Conservation (phyloP, 2,888 invertebrate species). For the Meteorus cinctellus region DNA sequence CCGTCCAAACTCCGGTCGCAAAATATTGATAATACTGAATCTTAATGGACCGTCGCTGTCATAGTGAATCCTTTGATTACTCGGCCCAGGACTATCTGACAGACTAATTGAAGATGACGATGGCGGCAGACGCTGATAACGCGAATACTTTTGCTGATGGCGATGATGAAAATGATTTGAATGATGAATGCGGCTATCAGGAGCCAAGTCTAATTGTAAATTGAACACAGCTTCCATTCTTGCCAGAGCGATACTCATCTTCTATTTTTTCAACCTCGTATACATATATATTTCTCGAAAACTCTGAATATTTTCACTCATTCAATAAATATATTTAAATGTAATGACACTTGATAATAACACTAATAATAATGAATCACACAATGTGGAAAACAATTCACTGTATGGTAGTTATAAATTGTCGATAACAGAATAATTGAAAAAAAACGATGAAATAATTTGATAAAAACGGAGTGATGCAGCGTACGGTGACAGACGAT, state of each 20-base stretch:
- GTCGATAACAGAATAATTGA: background rate
- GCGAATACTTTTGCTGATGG: slow-evolving; percentile 48
- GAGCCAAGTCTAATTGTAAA: slow-evolving; percentile 58
- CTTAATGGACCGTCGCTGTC: slow-evolving; percentile 74
- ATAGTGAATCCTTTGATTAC: slow-evolving; percentile 44
- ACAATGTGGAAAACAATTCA: background rate
- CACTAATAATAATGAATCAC: background rate
- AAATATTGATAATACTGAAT: slow-evolving; percentile 90
- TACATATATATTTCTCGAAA: background rate
- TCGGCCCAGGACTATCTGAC: slow-evolving; percentile 25
- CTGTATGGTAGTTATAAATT: too few species aligned
- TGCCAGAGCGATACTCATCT: slow-evolving; percentile 66
- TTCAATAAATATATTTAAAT: background rate
- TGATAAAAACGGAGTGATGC: too few species aligned
- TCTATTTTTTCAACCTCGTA: background rate
- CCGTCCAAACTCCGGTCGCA: slow-evolving; percentile 89
- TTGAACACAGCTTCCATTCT: slow-evolving; percentile 67
- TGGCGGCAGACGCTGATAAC: slow-evolving; percentile 48
- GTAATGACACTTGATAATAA: background rate
- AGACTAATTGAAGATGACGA: slow-evolving; percentile 46
- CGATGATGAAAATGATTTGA: slow-evolving; percentile 54
- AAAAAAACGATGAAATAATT: background rate
- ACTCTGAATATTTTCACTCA: background rate
- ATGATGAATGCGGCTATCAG: slow-evolving; percentile 56
- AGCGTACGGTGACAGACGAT: background rate